These are phyloP conservation scores for Promerops cafer DNA, from an alignment of 2,113 vertebrate genomes.

Conservation along the genomic window DNA sequence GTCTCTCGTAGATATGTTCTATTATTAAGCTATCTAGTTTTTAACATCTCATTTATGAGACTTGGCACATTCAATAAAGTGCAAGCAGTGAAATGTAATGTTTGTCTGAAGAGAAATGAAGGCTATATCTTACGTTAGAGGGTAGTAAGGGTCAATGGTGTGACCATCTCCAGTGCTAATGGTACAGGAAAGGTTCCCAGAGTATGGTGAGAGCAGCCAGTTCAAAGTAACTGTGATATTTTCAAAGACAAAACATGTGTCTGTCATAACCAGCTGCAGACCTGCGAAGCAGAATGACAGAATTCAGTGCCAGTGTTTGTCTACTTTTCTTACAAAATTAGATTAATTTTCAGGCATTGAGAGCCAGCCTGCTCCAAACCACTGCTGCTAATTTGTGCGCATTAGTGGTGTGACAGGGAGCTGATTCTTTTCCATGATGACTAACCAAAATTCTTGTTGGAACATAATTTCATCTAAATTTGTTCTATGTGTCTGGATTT, in stretches of 20 bases:
- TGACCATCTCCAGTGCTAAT: slow-evolving; percentile 86
- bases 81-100: background rate
- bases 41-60: background rate
- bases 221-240: slow-evolving; percentile 80
- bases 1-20: background rate
- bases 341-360: background rate
- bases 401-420: background rate
- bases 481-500: background rate
- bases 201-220: slow-evolving; percentile 89
- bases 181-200: slow-evolving; percentile 87
- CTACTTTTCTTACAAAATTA: background rate
- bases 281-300: slow-evolving; percentile 69
- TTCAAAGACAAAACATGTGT: slow-evolving; percentile 75
- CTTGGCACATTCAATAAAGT: background rate
- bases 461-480: background rate
- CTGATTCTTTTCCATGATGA: background rate
- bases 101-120: background rate
- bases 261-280: slow-evolving; percentile 75
- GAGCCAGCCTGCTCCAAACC: background rate
- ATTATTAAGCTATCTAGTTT: background rate
- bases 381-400: background rate
- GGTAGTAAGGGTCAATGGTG: slow-evolving; percentile 84
- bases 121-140: slow-evolving; percentile 71
- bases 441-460: background rate
- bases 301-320: background rate